Percentiles rank a stretch among this genome's conserved stretches.
These are phyloP conservation scores for Chloropsis cyanopogon DNA, from an alignment of 2,113 vertebrate species.

Conservation along the genomic window DNA sequence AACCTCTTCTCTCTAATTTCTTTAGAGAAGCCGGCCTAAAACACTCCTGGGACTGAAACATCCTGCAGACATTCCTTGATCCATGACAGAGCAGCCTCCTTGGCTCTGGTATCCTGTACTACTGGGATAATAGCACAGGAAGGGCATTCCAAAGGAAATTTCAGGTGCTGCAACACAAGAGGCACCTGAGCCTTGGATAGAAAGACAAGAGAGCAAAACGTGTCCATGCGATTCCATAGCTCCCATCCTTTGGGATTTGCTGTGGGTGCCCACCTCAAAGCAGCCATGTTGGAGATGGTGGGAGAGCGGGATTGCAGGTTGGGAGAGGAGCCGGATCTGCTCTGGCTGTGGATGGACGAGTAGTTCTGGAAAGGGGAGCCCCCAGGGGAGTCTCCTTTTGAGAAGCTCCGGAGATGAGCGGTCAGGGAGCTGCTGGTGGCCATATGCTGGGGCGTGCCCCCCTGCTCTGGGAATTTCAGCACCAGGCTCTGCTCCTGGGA, in stretches of 20 bases:
- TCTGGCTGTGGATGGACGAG: slow-evolving; percentile 85
- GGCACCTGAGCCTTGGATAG: neutral
- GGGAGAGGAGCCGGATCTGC: slow-evolving; percentile 82
- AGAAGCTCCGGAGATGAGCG: slow-evolving; percentile 84
- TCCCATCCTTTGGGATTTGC: neutral
- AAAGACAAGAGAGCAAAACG: neutral
- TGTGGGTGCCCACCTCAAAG: slow-evolving; percentile 77
- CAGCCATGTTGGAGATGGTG: slow-evolving; percentile 95
- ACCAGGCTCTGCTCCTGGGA: slow-evolving; percentile 86
- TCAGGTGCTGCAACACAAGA: neutral
- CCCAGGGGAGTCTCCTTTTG: slow-evolving; percentile 84
- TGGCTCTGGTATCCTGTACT: neutral
- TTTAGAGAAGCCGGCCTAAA: neutral
- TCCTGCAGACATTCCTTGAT: neutral
- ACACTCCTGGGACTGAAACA: neutral
- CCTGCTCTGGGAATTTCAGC: slow-evolving; percentile 82
- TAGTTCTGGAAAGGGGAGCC: slow-evolving; percentile 90
- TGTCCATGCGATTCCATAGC: rapidly evolving
- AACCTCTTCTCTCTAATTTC: neutral
- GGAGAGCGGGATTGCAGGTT: slow-evolving; percentile 86
- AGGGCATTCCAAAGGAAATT: neutral
- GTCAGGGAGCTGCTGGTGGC: slow-evolving; percentile 82
- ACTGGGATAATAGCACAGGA: rapidly evolving
- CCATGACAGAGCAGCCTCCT: neutral
- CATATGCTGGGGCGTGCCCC: slow-evolving; percentile 74